Conservation (phyloP, 53 echinoderm and acorn worm genomes). For the Zoroaster sp. region DNA sequence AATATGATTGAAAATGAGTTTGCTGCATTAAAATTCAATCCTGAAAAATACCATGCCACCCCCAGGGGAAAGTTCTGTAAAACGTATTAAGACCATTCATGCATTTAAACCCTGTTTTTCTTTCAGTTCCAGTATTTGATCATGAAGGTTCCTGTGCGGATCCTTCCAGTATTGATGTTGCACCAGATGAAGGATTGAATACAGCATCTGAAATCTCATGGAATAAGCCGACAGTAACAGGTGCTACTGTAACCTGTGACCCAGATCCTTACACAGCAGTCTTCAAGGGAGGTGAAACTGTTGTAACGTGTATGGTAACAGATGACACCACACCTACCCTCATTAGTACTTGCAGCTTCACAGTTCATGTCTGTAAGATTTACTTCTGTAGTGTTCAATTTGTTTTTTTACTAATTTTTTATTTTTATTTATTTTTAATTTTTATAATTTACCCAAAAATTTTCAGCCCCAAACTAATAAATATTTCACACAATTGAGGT, state of each 20-base stretch:
- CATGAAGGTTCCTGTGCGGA: not conserved
- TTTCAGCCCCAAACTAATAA: too few relatives aligned
- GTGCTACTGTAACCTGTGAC: not conserved
- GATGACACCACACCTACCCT: not conserved
- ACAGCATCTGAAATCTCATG: not conserved
- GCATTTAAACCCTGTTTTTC: too few relatives aligned
- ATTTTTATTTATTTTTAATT: too few relatives aligned
- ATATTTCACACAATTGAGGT: too few relatives aligned
- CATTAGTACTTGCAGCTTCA: not conserved
- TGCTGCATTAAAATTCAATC: too few relatives aligned
- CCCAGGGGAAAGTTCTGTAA: too few relatives aligned
- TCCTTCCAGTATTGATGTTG: not conserved
- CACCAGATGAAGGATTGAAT: not conserved
- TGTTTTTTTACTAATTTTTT: too few relatives aligned
- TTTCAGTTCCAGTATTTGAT: not conserved
- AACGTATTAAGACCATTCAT: too few relatives aligned
- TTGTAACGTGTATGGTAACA: not conserved
- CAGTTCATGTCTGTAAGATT: not conserved
- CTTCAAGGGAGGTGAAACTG: not conserved
- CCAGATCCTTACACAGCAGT: not conserved
- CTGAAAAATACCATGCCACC: too few relatives aligned
- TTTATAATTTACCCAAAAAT: too few relatives aligned
- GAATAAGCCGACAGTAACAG: not conserved
- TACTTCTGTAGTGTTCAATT: too few relatives aligned
- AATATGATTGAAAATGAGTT: too few relatives aligned